Evolutionary conservation across 2,113 vertebrate species (phyloP), one percentile per base, ranked within the genome.

Genomic region (Cavia porcellus): DNA sequence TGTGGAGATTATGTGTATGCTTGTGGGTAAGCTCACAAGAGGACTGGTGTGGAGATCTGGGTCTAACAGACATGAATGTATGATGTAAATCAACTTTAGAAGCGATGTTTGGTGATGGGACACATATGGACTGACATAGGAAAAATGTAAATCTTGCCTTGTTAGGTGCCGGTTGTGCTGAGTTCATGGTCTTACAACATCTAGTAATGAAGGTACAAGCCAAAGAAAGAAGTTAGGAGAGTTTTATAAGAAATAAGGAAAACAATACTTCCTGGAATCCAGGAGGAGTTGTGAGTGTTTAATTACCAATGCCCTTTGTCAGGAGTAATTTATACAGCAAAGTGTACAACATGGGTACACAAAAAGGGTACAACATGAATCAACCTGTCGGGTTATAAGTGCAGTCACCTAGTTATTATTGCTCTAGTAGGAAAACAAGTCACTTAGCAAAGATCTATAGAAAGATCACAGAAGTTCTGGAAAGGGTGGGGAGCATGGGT

Each of bases 11-110:
- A 25, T 32, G 5, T 42, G 15, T 61, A 28, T 22, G 6, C 10
- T 50, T 61, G 10, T 57, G 17, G 12, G 14, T 35, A 15, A 45
- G 72, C 35, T 5, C 45, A 35, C 6, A 12, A 25, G 15, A 8
- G 7, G 42, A 7, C 2, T 30, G 11, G 19, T 10, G 3, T 74
- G 25, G 62, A 50, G 3, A 0, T 24, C 12, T 45, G 4, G 3
- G 6, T 81, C 92, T 70, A 61, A 74, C 42, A 6, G 30, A 72
- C 17, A 72, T 3, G 30, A 81, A 6, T 45, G 1, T 7, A n/a
- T n/a, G 47, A 12, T 14, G 7, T 45, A 15, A 35, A 25, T 7
- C 52, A 81, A 10, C 15, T 62, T 74, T n/a, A 10, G 66, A 62
- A 72, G 22, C 20, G 25, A 52, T 3, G 52, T 14, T 77, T 47